phyloP scores from a whole-genome alignment of 2,113 vertebrate genomes.

The Menura novaehollandiae region DNA sequence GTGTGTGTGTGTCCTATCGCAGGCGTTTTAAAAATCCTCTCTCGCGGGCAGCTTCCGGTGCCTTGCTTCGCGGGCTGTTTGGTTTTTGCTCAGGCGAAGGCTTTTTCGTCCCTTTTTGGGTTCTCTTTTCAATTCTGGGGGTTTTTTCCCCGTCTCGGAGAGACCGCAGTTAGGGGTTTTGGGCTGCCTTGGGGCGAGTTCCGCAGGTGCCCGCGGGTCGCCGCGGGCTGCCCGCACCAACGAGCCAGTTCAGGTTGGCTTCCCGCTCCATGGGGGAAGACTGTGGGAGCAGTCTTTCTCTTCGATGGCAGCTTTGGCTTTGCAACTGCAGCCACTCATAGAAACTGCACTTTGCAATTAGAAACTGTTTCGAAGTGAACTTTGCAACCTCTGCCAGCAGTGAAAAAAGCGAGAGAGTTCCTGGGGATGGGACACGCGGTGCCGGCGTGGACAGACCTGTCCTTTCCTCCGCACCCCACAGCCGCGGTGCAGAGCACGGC shows the following conservation, averaged over 20 bases:
- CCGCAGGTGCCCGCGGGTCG: rapidly evolving
- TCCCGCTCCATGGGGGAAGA: not conserved
- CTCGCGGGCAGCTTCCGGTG: rapidly evolving
- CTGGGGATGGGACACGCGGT: no score
- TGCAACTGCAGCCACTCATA: no score
- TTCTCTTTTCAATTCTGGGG: not conserved
- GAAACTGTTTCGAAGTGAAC: no score
- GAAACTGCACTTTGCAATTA: no score
- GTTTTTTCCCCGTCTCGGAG: rapidly evolving
- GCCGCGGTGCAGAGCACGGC: no score
- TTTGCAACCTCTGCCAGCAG: no score
- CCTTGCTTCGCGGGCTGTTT: not conserved
- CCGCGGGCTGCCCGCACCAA: rapidly evolving
- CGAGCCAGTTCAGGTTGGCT: not conserved
- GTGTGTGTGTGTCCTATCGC: not conserved
- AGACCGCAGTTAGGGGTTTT: rapidly evolving
- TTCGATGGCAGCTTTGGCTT: no score
- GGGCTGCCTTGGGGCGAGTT: not conserved
- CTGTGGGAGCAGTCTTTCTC: no score
- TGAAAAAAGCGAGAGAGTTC: no score
- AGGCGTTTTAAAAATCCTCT: not conserved
- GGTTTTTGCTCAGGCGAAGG: not conserved
- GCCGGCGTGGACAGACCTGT: no score
- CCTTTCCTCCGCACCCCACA: no score
- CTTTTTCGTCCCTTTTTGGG: not conserved